Evolutionary conservation across 1,140 invertebrate species (phyloP).

Genomic region (Zaprionus gabonicus): DNA sequence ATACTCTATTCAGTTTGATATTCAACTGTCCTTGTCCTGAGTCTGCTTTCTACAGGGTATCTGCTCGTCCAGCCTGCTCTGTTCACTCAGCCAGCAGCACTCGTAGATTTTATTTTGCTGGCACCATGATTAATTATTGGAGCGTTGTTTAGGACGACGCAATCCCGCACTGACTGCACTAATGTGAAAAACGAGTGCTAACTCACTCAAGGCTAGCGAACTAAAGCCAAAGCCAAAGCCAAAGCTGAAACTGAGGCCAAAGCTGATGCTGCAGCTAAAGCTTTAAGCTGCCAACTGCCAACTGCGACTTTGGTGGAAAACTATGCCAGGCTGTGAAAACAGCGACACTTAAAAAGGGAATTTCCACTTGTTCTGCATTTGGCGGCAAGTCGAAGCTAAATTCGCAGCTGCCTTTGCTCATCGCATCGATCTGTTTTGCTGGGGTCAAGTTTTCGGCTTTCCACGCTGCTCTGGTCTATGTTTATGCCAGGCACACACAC

Average conservation of each 20-base stretch:
- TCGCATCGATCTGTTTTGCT: conserved; percentile 35
- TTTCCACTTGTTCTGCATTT: conserved; percentile 51
- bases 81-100: background rate
- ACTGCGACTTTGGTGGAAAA: background rate
- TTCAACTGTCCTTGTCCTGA: background rate
- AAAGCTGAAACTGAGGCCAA: background rate
- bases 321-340: background rate
- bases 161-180: conserved; percentile 23
- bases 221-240: background rate
- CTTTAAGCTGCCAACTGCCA: conserved; percentile 7
- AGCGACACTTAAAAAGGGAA: background rate
- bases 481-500: conserved; percentile 25
- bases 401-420: conserved; percentile 16
- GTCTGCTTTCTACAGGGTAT: background rate
- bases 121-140: conserved; percentile 31
- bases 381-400: conserved; percentile 17
- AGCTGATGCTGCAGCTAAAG: background rate
- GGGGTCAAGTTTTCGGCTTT: conserved; percentile 3
- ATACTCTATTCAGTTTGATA: background rate
- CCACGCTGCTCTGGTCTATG: conserved; percentile 15
- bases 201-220: conserved; percentile 1
- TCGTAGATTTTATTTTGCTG: conserved; percentile 17
- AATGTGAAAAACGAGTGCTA: conserved; percentile 29
- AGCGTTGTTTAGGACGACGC: conserved; percentile 23
- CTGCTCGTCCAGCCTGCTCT: background rate